Evolutionary conservation across 1,140 invertebrate genomes (phyloP), one percentile per base, ranked within the genome.

Genomic region (Nasonia giraulti): DNA sequence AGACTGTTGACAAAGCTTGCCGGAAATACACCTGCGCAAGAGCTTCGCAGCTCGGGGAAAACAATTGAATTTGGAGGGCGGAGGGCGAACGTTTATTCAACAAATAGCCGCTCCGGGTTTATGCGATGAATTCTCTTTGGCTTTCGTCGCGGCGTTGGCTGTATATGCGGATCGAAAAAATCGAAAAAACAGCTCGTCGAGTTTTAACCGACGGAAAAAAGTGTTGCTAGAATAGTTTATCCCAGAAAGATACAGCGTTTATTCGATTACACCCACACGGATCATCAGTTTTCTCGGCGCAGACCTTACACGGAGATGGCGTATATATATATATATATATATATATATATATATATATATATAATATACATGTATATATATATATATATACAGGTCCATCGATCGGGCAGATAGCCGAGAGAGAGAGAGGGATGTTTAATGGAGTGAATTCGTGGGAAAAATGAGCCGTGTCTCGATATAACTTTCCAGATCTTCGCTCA

Each of bases 371-470:
- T n/a, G n/a, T n/a, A n/a, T n/a, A n/a, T 55, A 55, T 55, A 55
- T 55, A 3, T 62, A 55, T 27, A 27, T 27, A 27, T 27, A 27
- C 17, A 6, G 5, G 17, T 6, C 14, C 20, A 62, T 62, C 55
- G 55, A 62, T 62, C 20, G 55, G 47, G n/a, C 6, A 92, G 92
- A 93, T 93, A 92, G 91, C 91, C 55, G 20, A n/a, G 55, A 62
- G 55, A 62, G 91, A n/a, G 55, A 62, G 55, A 62, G 91, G 92
- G 92, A 92, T 91, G 91, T 91, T 92, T 93, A 93, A 93, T 93
- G 91, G 92, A 90, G 91, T 92, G 92, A 93, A 93, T 90, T 92
- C 92, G 88, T 85, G 87, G 91, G 92, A 93, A 93, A 93, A 93
- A 92, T 90, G 89, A 88, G 86, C 87, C 87, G 88, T 87, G 88